Evolutionary conservation across 2,888 invertebrate genomes (phyloP), one percentile per base, ranked within the genome.

Genomic region (Pollenia griseotomentosa): DNA sequence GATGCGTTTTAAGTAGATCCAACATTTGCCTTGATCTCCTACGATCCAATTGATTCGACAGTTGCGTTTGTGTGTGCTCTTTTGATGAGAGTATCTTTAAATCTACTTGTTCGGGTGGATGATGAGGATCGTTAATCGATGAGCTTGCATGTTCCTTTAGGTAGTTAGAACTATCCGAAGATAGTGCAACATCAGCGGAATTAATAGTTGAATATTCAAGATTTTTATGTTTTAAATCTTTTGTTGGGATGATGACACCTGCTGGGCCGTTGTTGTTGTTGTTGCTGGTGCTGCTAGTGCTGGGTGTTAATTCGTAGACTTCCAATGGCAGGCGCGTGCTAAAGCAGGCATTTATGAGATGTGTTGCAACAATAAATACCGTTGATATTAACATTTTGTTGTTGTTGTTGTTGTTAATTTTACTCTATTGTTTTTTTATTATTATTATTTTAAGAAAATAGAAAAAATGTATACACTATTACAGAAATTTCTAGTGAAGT

Each of bases 11-110:
- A 51, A 89, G 80, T 89, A 91, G 93, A 93, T 91, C 94, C 94
- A 92, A 94, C 94, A 92, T 95, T 94, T 91, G 95, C 94, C 93
- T 91, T 86, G 93, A 90, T 78, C 92, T 91, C 89, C 93, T 91
- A 42, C 90, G 91, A 86, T 92, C 91, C 78, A 91, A 89, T 89
- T 88, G 90, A 87, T 88, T 88, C 84, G 85, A 71, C 48, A 51
- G 46, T 19, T 70, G 59, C 7, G 57, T 23, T 55, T 51, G 73
- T 19, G 48, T 53, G 6, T 71, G 40, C n/a, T 83, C 80, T 66
- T 73, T 51, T 0, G 75, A 63, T 14, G 83, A 77, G 44, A 84
- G 44, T 33, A 77, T 84, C 11, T 81, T 81, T 14, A 83, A 77
- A 55, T 83, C 83, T 6, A 74, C 23, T 61, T 87, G 74, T 59